Percentiles rank a stretch among this genome's conserved stretches.
Evolutionary conservation across 2,113 vertebrate species (phyloP).

Genomic region (Macrotus californicus): DNA sequence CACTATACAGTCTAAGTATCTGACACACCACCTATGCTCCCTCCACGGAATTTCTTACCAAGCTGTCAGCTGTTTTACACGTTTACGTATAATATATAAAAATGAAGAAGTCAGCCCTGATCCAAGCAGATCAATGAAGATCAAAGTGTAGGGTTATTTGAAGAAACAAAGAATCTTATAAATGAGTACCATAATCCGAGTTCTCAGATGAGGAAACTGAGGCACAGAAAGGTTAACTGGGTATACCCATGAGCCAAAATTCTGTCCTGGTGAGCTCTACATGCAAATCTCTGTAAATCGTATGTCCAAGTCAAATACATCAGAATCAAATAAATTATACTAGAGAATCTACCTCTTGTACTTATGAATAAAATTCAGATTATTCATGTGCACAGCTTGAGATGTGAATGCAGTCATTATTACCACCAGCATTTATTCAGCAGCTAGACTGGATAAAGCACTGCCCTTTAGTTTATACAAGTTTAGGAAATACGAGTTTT

Average conservation of each 20-base stretch:
- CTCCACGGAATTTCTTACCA: neutral
- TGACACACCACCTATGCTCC: neutral
- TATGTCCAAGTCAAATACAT: neutral
- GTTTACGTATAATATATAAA: neutral
- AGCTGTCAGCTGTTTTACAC: neutral
- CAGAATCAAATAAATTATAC: neutral
- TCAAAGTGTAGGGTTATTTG: neutral
- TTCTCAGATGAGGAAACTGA: slow-evolving; percentile 27
- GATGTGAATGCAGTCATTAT: neutral
- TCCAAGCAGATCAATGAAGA: neutral
- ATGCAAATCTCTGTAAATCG: neutral
- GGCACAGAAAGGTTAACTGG: neutral
- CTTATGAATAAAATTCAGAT: neutral
- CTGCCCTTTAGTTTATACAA: neutral
- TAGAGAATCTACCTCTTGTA: neutral
- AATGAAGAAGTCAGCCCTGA: neutral
- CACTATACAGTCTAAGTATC: neutral
- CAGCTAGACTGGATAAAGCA: neutral
- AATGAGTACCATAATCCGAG: neutral
- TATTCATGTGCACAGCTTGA: neutral
- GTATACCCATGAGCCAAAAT: neutral
- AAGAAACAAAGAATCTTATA: neutral
- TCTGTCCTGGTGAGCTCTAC: neutral
- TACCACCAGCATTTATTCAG: neutral
- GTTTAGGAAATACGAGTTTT: neutral